These are phyloP conservation scores for Xestia c-nigrum DNA, from an alignment of 2,888 invertebrate genomes.

Conservation along the genomic window DNA sequence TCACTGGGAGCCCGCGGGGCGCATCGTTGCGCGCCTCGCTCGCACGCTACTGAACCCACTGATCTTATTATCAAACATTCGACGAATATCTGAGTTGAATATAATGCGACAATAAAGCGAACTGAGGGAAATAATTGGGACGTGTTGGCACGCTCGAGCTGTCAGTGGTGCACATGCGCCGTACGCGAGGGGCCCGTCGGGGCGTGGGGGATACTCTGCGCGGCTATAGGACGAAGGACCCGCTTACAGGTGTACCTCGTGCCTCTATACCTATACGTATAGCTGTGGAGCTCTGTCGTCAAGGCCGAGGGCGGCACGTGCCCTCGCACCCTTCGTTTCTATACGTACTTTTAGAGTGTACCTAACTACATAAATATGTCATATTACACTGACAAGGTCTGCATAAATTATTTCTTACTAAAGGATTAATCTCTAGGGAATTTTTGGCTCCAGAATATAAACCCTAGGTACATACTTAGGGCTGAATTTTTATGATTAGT, in stretches of 20 bases:
- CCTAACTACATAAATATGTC: slow-evolving; percentile 24
- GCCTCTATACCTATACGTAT: slow-evolving; percentile 56
- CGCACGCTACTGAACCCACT: slow-evolving; percentile 42
- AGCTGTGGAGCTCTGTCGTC: slow-evolving; percentile 72
- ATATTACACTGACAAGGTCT: slow-evolving; percentile 21
- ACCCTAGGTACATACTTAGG: background rate
- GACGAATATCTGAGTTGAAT: slow-evolving; percentile 59
- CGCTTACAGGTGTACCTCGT: slow-evolving; percentile 70
- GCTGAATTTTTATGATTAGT: background rate
- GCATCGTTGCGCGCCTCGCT: slow-evolving; percentile 70
- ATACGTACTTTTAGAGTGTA: slow-evolving; percentile 33
- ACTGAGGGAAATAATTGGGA: slow-evolving; percentile 78
- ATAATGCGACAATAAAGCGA: slow-evolving; percentile 72
- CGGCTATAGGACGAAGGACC: slow-evolving; percentile 84
- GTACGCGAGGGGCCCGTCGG: slow-evolving; percentile 82
- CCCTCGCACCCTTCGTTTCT: slow-evolving; percentile 69
- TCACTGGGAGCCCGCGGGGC: slow-evolving; percentile 69
- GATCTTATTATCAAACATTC: slow-evolving; percentile 22
- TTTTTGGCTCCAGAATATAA: background rate
- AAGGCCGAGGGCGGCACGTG: slow-evolving; percentile 85
- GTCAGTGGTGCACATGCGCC: slow-evolving; percentile 85
- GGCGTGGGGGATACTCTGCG: slow-evolving; percentile 82
- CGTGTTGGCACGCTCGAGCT: slow-evolving; percentile 83
- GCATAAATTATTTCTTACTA: slow-evolving; percentile 21
- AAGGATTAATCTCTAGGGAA: background rate